Evolutionary conservation across 2,113 vertebrate species (phyloP).

Genomic region (Excalfactoria chinensis): DNA sequence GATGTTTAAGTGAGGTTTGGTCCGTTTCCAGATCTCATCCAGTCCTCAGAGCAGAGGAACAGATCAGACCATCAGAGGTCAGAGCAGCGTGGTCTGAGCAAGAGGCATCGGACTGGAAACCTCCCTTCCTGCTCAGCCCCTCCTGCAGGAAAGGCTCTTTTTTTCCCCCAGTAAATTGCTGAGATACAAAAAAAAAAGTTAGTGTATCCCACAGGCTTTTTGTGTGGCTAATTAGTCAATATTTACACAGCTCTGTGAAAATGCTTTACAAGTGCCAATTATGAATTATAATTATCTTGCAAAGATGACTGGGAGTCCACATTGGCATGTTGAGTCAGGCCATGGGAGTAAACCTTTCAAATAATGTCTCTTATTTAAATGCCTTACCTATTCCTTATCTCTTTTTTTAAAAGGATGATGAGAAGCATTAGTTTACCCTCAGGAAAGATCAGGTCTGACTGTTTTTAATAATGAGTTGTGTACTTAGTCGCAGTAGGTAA

Average conservation of each 20-base stretch:
- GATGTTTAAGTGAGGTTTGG: neutral
- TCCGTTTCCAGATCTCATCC: neutral
- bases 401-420: slow-evolving; percentile 15
- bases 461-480: slow-evolving; percentile 69
- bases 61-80: too few species aligned
- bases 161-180: neutral
- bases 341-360: slow-evolving; percentile 30
- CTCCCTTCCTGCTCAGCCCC: neutral
- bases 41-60: neutral
- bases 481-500: slow-evolving; percentile 63
- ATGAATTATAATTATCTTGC: slow-evolving; percentile 50
- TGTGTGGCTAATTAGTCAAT: slow-evolving; percentile 43
- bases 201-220: neutral
- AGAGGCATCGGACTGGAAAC: neutral
- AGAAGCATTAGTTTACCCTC: slow-evolving; percentile 49
- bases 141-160: fast-evolving
- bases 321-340: slow-evolving; percentile 29
- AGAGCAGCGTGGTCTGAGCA: fast-evolving
- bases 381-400: slow-evolving; percentile 15
- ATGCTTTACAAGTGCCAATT: slow-evolving; percentile 30
- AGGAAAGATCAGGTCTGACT: slow-evolving; percentile 61
- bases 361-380: slow-evolving; percentile 23
- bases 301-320: slow-evolving; percentile 11
- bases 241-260: slow-evolving; percentile 44
- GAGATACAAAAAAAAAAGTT: neutral